These are phyloP conservation scores for Globicephala melas DNA, from an alignment of 2,113 vertebrate genomes.

Conservation along the genomic window DNA sequence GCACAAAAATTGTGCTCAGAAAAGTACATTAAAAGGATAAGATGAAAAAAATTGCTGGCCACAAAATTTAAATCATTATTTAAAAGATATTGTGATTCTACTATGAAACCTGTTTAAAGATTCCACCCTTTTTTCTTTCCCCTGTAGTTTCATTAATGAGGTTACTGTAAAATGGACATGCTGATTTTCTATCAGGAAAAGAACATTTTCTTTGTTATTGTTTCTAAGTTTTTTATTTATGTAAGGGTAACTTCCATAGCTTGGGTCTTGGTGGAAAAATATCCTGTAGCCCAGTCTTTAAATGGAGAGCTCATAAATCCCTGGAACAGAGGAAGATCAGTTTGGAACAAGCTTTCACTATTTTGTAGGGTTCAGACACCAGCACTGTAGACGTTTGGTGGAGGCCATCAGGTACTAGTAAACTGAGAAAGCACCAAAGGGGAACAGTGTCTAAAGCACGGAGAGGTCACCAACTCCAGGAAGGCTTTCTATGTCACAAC, in stretches of 20 bases:
- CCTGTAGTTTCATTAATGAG: not conserved
- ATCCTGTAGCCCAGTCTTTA: not conserved
- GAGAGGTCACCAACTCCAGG: not conserved
- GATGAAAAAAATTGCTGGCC: not conserved
- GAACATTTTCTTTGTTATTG: not conserved
- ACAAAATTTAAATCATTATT: not conserved
- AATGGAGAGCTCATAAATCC: not conserved
- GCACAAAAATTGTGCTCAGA: not conserved
- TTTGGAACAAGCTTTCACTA: not conserved
- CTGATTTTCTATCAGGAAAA: not conserved
- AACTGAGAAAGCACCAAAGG: accelerated
- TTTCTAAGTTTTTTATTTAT: not conserved
- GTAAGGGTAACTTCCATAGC: not conserved
- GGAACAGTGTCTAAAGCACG: accelerated
- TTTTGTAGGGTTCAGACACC: not conserved
- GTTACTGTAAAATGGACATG: not conserved
- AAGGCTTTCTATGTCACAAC: not conserved
- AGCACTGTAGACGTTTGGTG: not conserved
- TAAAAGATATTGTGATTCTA: not conserved
- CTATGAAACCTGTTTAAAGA: not conserved
- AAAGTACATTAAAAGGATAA: not conserved
- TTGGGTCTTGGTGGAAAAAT: not conserved
- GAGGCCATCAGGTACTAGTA: not conserved
- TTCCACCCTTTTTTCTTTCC: not conserved
- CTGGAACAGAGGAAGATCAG: not conserved